A percentile compares a stretch with the other conserved stretches of the same genome.
Evolutionary conservation across 2,113 vertebrate genomes (phyloP).

Genomic region (Taxidea taxus): DNA sequence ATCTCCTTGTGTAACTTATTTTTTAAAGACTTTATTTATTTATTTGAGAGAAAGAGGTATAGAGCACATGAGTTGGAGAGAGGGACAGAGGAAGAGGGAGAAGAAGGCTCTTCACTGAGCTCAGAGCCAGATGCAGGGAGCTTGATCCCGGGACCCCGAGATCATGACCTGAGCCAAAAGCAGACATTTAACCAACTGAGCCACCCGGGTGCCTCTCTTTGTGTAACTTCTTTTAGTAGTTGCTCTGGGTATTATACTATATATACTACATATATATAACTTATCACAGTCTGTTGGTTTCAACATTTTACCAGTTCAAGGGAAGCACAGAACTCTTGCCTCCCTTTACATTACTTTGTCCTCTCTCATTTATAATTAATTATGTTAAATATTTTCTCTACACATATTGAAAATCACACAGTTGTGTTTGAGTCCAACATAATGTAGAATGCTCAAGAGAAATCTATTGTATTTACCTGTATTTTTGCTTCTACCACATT

Average conservation of each 20-base stretch:
- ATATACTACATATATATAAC: neutral
- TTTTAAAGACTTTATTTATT: neutral
- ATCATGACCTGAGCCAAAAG: neutral
- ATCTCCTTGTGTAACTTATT: neutral
- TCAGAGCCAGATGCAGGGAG: neutral
- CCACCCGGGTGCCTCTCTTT: neutral
- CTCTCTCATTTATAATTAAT: neutral
- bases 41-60: neutral
- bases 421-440: neutral
- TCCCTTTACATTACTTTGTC: neutral
- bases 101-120: neutral
- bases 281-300: neutral
- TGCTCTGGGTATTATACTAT: neutral
- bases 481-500: neutral
- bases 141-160: neutral
- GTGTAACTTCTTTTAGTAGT: neutral
- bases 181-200: neutral
- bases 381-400: constrained; percentile 8
- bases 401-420: neutral
- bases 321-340: neutral
- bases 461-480: neutral
- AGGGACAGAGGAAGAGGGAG: neutral
- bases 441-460: neutral
- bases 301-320: neutral
- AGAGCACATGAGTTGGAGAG: neutral